Percentiles rank a stretch among this genome's conserved stretches.
phyloP scores from a whole-genome alignment of 2,888 invertebrate genomes.

The Xestia xanthographa region DNA sequence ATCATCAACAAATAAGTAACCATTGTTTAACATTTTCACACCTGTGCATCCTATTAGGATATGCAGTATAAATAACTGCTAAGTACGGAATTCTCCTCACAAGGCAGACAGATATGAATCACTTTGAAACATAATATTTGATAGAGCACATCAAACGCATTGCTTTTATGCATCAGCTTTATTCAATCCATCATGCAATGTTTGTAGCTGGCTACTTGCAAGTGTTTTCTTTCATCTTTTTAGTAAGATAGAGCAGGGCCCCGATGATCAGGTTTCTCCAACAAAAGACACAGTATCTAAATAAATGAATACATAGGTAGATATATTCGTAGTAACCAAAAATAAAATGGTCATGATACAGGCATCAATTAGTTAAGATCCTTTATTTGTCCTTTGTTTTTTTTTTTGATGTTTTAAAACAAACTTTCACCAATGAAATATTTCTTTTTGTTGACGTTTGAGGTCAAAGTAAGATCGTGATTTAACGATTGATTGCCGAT shows the following conservation, averaged over 20 bases:
- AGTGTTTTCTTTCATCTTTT: conserved; percentile 59
- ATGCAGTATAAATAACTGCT: conserved; percentile 28
- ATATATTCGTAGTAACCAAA: too few relatives aligned
- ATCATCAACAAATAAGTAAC: conserved; percentile 9
- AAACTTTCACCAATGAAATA: background rate
- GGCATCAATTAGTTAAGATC: background rate
- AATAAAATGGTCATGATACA: too few relatives aligned
- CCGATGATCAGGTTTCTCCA: background rate
- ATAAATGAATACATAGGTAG: background rate
- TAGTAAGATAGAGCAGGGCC: background rate
- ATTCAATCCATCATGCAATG: conserved; percentile 55
- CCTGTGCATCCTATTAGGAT: conserved; percentile 45
- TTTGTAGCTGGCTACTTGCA: conserved; percentile 48
- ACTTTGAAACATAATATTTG: conserved; percentile 57
- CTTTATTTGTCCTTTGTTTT: too few relatives aligned
- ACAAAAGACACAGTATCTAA: background rate
- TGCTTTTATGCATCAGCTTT: conserved; percentile 43
- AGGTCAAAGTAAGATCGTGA: background rate
- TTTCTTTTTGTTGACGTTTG: background rate
- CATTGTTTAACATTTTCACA: conserved; percentile 36
- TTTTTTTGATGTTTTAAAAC: background rate
- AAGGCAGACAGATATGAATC: conserved; percentile 42
- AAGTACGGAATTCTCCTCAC: conserved; percentile 24
- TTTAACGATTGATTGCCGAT: background rate
- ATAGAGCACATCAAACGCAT: conserved; percentile 53